These are phyloP conservation scores for Spea hammondii DNA, from an alignment of 2,797 vertebrate species.

Conservation along the genomic window DNA sequence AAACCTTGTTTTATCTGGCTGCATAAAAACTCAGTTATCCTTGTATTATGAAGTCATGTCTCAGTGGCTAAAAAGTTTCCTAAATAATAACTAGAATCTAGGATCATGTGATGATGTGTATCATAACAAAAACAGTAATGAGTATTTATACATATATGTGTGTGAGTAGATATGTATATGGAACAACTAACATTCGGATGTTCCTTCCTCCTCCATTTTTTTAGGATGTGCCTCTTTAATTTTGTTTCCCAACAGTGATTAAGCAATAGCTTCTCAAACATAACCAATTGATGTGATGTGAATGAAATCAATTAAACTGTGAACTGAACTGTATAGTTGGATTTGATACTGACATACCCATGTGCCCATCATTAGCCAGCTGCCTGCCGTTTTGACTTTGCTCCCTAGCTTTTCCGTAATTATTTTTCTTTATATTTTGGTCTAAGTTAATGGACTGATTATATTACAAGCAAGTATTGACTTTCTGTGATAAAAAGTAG, in stretches of 20 bases:
- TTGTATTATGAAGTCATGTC: no score
- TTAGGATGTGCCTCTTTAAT: conserved; percentile 45
- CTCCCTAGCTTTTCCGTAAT: conserved; percentile 51
- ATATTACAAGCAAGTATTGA: conserved; percentile 46
- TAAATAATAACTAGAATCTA: no score
- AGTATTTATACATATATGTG: no score
- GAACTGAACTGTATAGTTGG: conserved; percentile 54
- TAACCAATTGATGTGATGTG: conserved; percentile 52
- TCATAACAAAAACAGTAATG: no score
- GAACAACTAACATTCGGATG: conserved; percentile 3
- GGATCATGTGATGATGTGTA: no score
- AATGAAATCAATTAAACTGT: conserved; percentile 54
- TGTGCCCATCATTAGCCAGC: conserved; percentile 53
- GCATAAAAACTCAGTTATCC: no score
- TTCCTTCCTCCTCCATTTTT: conserved; percentile 27
- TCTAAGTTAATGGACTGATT: conserved; percentile 52
- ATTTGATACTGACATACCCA: conserved; percentile 50
- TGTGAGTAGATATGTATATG: no score
- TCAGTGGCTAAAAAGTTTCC: no score
- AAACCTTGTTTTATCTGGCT: no score
- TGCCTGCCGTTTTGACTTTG: conserved; percentile 48
- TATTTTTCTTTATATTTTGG: conserved; percentile 54
- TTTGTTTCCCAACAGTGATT: conserved; percentile 51
- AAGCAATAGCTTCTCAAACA: conserved; percentile 51
- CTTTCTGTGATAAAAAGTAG: conserved; percentile 37